phyloP scores from a whole-genome alignment of 2,888 invertebrate species.

The Lepidochitona cinerea region DNA sequence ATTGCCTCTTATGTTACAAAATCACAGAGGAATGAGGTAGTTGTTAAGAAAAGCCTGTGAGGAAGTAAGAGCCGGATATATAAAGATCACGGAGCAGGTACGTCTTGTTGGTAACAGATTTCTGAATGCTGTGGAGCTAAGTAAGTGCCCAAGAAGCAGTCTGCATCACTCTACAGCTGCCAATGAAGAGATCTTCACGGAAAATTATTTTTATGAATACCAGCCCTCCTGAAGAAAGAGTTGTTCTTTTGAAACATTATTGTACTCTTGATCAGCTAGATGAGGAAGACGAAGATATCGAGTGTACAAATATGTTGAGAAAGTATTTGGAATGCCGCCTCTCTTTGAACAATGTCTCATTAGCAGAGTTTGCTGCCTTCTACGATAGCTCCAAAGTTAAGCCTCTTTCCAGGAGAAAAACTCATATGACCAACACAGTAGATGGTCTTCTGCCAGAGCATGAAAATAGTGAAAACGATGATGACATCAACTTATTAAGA shows the following conservation, averaged over 20 bases:
- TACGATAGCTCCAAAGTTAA: conserved; percentile 12
- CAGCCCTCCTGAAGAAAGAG: conserved; percentile 41
- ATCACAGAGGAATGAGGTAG: conserved; percentile 37
- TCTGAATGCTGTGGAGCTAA: conserved; percentile 42
- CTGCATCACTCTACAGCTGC: conserved; percentile 38
- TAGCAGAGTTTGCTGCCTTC: conserved; percentile 32
- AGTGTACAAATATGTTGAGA: conserved; percentile 21
- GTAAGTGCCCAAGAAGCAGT: conserved; percentile 53
- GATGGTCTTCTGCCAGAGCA: conserved; percentile 19
- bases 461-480: conserved; percentile 20
- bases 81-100: conserved; percentile 26
- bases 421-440: background rate
- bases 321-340: conserved; percentile 30
- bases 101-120: conserved; percentile 41
- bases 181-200: conserved; percentile 34
- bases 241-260: conserved; percentile 45
- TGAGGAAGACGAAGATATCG: conserved; percentile 28
- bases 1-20: conserved; percentile 38
- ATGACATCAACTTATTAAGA: conserved; percentile 3
- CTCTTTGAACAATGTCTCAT: conserved; percentile 14
- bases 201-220: conserved; percentile 41
- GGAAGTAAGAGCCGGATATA: conserved; percentile 31
- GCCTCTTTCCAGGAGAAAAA: background rate
- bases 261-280: conserved; percentile 32
- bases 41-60: conserved; percentile 30